Conservation (phyloP, 2,113 vertebrate genomes). For the Amphiprion ocellaris region DNA sequence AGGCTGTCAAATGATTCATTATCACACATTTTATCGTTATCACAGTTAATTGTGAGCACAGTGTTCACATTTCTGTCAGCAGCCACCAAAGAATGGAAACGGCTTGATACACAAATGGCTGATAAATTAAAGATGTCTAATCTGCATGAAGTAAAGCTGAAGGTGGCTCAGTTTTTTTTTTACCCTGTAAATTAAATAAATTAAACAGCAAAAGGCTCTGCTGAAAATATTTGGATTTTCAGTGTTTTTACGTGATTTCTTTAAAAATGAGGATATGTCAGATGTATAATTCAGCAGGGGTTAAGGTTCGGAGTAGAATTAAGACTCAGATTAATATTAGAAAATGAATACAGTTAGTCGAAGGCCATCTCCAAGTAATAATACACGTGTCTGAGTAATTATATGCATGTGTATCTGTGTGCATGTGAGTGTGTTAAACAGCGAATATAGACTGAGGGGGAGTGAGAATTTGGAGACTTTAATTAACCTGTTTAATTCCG, state of each 20-base stretch:
- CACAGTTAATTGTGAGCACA: conserved; percentile 14
- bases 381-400: conserved; percentile 37
- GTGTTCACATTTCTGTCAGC: conserved; percentile 31
- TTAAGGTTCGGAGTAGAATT: conserved; percentile 24
- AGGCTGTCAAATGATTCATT: conserved; percentile 42
- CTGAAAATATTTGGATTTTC: background rate
- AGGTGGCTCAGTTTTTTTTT: too few species aligned
- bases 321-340: conserved; percentile 34
- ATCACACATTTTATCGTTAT: conserved; percentile 44
- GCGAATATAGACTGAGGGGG: conserved; percentile 42
- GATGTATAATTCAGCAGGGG: background rate
- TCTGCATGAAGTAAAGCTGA: background rate
- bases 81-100: conserved; percentile 8
- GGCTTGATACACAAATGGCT: conserved; percentile 24
- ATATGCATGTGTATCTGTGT: conserved; percentile 34
- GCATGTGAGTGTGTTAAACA: conserved; percentile 32
- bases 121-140: conserved; percentile 16
- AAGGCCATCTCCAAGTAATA: conserved; percentile 38
- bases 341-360: conserved; percentile 35
- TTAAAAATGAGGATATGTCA: conserved; percentile 1
- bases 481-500: conserved; percentile 83
- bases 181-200: too few species aligned
- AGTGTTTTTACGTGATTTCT: background rate
- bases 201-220: background rate
- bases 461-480: conserved; percentile 74